A percentile compares a stretch with the other conserved stretches of the same genome.
These are phyloP conservation scores for Machimus atricapillus DNA, from an alignment of 2,888 invertebrate species.

Conservation along the genomic window DNA sequence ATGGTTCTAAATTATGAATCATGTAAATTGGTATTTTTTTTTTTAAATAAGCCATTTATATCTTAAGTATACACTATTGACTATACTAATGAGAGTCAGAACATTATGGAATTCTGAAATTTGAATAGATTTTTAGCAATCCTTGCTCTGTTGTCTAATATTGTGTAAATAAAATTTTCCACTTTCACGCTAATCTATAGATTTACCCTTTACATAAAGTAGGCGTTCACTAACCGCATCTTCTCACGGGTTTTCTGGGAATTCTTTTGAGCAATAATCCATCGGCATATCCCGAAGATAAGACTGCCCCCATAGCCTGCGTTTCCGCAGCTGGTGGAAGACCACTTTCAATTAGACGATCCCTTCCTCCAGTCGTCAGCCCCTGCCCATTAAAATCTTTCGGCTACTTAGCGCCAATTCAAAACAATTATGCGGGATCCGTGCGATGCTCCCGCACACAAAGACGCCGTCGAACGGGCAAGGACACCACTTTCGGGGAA, in stretches of 20 bases:
- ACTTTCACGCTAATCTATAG: too few relatives aligned
- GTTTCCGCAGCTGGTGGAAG: not conserved
- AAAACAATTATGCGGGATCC: slow-evolving; percentile 43
- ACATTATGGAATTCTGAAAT: too few relatives aligned
- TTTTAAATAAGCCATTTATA: too few relatives aligned
- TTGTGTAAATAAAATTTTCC: too few relatives aligned
- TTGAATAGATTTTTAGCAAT: too few relatives aligned
- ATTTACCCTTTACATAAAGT: not conserved
- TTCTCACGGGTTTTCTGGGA: not conserved
- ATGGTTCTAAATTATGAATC: too few relatives aligned
- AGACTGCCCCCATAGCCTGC: not conserved
- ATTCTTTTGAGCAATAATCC: not conserved
- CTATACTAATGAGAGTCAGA: too few relatives aligned
- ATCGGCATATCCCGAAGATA: not conserved
- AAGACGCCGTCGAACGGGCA: not conserved
- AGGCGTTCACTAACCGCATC: not conserved
- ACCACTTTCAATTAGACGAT: not conserved
- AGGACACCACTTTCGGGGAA: not conserved
- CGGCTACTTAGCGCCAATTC: slow-evolving; percentile 41
- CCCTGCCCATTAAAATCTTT: not conserved
- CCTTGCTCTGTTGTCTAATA: too few relatives aligned
- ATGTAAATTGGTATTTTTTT: too few relatives aligned
- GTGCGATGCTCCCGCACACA: slow-evolving; percentile 17
- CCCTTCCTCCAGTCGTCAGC: not conserved
- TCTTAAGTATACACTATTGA: too few relatives aligned